Percentiles rank a stretch among this genome's conserved stretches.
Evolutionary conservation across 2,797 vertebrate species (phyloP).

Genomic region (Artibeus jamaicensis): DNA sequence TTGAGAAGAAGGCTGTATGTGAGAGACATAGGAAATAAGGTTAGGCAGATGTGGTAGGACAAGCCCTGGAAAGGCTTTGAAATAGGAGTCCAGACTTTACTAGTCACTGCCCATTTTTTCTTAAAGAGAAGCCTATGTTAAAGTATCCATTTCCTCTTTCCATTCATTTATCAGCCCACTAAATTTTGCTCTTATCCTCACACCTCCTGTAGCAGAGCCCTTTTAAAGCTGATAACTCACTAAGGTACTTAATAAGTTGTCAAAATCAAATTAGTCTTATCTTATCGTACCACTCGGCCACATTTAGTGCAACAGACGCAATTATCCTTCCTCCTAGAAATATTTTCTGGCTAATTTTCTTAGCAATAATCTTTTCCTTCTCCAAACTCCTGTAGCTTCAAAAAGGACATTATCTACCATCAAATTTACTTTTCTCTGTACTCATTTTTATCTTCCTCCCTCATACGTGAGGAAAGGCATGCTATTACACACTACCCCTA

Average conservation of each 20-base stretch:
- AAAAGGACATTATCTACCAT: background rate
- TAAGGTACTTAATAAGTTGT: background rate
- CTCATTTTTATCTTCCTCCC: background rate
- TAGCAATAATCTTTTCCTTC: background rate
- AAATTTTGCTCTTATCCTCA: background rate
- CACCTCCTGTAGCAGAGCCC: background rate
- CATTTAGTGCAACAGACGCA: background rate
- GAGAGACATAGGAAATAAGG: background rate
- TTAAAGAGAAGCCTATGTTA: background rate
- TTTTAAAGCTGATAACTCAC: background rate
- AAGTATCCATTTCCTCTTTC: background rate
- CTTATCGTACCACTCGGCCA: background rate
- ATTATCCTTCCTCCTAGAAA: background rate
- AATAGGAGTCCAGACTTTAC: background rate
- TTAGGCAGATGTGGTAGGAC: background rate
- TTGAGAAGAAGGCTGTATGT: background rate
- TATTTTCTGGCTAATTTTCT: background rate
- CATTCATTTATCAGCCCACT: background rate
- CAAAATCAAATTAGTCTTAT: conserved; percentile 21
- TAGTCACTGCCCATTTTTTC: background rate
- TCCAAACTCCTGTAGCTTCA: background rate
- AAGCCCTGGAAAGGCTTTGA: background rate
- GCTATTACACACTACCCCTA: background rate
- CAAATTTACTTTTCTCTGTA: background rate
- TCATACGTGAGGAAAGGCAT: background rate